Percentiles rank a stretch among this genome's conserved stretches.
These are phyloP conservation scores for Erpobdella octoculata DNA, from an alignment of 2,888 invertebrate species.

Conservation along the genomic window DNA sequence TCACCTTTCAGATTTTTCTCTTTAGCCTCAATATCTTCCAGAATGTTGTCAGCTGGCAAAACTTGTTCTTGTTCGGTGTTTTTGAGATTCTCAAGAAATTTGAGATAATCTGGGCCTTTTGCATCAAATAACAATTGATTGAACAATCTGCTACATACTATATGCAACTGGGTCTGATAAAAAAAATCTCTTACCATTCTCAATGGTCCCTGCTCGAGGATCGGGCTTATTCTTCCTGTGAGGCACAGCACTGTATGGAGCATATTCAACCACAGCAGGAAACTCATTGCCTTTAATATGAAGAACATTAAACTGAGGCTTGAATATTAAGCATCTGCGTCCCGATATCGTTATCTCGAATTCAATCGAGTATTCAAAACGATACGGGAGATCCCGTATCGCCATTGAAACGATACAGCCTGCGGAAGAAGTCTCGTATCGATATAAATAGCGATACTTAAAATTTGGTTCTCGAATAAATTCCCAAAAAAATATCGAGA, in stretches of 20 bases:
- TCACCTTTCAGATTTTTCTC: slow-evolving; percentile 50
- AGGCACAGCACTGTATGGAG: slow-evolving; percentile 83
- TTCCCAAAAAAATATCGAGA: too few species aligned
- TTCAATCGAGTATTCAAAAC: too few species aligned
- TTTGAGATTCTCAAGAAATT: slow-evolving; percentile 70
- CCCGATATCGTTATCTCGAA: too few species aligned
- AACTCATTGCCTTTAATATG: slow-evolving; percentile 66
- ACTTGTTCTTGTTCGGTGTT: slow-evolving; percentile 53
- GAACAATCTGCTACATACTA: not conserved
- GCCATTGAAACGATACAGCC: too few species aligned
- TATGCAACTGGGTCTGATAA: too few species aligned
- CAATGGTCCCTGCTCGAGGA: slow-evolving; percentile 74
- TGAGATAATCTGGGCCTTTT: slow-evolving; percentile 70
- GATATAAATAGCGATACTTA: too few species aligned
- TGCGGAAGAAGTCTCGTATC: too few species aligned
- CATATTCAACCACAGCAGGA: slow-evolving; percentile 85
- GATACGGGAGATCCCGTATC: too few species aligned
- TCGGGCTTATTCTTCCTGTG: slow-evolving; percentile 68
- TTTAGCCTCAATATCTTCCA: slow-evolving; percentile 55
- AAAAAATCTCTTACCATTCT: slow-evolving; percentile 55
- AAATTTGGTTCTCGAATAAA: too few species aligned
- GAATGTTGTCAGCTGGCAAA: slow-evolving; percentile 50
- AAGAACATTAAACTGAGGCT: not conserved
- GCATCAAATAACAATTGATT: not conserved
- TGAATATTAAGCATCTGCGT: too few species aligned